Base-by-base conservation (phyloP, 2,113 vertebrate genomes). In the Plotosus lineatus region DNA sequence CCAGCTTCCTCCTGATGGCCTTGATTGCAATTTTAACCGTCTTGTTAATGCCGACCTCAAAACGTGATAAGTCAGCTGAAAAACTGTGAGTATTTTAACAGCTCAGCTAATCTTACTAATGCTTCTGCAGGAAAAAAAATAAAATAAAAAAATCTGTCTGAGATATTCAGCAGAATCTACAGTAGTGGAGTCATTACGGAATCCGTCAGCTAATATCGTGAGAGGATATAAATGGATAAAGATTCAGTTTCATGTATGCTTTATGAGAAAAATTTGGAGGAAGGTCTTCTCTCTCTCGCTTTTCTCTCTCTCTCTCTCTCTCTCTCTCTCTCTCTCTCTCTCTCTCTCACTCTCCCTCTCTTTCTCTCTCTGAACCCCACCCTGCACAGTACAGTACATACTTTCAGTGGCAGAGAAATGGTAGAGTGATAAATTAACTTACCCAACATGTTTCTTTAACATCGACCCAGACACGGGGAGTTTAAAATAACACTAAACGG, bases 151-250 rank as follows among this genome's bases (percentile, higher is more conserved):
- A 3, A 55, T 75, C 4, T 75, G 56, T 75, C 3, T n/a, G 73
- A 58, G 36, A 44, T 55, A 17, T 75, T 55, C 33, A 14, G 21
- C 21, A 26, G 19, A 69, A 38, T 42, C 53, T 58, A 36, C 26
- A 42, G 74, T 19, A 42, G n/a, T 38, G 9, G 28, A 53, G 71
- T 75, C 74, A 44, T 58, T 58, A 75, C 23, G 7, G 73, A 58
- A 75, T 58, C 73, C 15, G 33, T 75, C 36, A 8, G 51, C 33
- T 26, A 56, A 31, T n/a, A 33, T 40, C 33, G 12, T 4, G 38
- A 58, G 31, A 60, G 74, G 36, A 58, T 75, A n/a, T 58, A 15
- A 75, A 23, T 58, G 74, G 33, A 38, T 75, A 56, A 75, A 75
- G 51, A 75, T 38, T 75, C 65, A 26, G 65, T 17, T 71, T 48